Evolutionary conservation across 2,113 vertebrate species (phyloP), one percentile per base, ranked within the genome.

Genomic region (Pogonocichla stellata): DNA sequence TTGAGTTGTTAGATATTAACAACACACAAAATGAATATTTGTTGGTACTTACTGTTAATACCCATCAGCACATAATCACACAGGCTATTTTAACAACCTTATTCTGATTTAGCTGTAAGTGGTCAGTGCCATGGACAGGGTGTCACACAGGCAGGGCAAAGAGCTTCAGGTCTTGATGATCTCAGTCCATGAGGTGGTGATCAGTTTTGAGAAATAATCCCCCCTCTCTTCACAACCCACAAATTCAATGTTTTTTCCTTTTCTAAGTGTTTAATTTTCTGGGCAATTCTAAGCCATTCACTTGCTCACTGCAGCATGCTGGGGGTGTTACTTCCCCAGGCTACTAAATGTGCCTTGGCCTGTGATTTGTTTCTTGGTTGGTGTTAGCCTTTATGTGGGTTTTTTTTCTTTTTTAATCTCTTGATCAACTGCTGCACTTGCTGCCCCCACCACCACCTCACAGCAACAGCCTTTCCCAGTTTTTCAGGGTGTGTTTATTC

Each of bases 301-400:
- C 11, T 24, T 24, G 6, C 13, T 33, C 67, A 20, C 38, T 86
- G 65, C 74, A 82, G 25, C 0, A 0, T 45, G n/a, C 22, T 57
- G 25, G 2, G 3, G 33, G 5, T 80, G 38, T 38, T 23, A 26
- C 36, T 61, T 79, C 33, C 56, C 36, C 40, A 17, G 42, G 42
- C 40, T 47, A 14, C 9, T 22, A 7, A 25, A 11, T 3, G 6
- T 45, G 8, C 19, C 42, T 61, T 56, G 29, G 14, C 20, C 64
- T 40, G 54, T 28, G 75, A 10, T 16, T 56, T 48, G 5, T 5
- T 34, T 74, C 66, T 64, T 43, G 7, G 4, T 28, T 75, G 29
- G 12, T 69, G 16, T 19, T 29, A 11, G 4, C 12, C 24, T 61
- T 54, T 40, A 4, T 36, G 10, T 3, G 8, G 2, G 0, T 1